Percentiles rank a stretch among this genome's conserved stretches.
Conservation (phyloP, 2,797 vertebrate genomes). For the Cirrhinus molitorella region DNA sequence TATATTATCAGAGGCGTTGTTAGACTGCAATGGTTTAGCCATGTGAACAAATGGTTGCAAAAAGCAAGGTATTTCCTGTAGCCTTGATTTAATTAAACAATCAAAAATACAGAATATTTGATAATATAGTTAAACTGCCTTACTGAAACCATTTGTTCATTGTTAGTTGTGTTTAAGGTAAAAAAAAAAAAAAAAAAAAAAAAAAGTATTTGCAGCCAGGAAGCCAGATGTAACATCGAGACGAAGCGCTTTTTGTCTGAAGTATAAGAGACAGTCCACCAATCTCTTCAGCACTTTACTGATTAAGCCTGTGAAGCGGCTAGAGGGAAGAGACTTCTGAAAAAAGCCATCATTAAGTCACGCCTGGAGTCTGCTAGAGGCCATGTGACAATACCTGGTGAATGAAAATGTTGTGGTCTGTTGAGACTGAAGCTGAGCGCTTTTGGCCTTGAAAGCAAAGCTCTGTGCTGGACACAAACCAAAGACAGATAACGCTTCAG, state of each 20-base stretch:
- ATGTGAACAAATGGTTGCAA: background rate
- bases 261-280: background rate
- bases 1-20: background rate
- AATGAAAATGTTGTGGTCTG: slow-evolving; percentile 44
- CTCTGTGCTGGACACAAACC: background rate
- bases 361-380: slow-evolving; percentile 48
- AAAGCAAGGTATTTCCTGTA: background rate
- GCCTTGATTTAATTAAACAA: background rate
- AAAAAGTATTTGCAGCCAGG: background rate
- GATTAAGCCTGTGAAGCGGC: slow-evolving; percentile 31
- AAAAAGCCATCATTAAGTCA: slow-evolving; percentile 39
- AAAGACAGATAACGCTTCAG: slow-evolving; percentile 6
- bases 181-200: background rate
- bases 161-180: background rate
- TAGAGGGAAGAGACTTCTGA: slow-evolving; percentile 27
- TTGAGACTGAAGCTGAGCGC: slow-evolving; percentile 39
- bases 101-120: background rate
- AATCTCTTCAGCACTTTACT: slow-evolving; percentile 10
- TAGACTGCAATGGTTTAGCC: background rate
- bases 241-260: background rate
- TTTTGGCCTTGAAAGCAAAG: slow-evolving; percentile 35
- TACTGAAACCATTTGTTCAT: background rate
- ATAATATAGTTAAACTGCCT: background rate
- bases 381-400: slow-evolving; percentile 34
- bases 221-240: background rate